Conservation (phyloP, 1,140 invertebrate species). For the Leguminivora glycinivorella region DNA sequence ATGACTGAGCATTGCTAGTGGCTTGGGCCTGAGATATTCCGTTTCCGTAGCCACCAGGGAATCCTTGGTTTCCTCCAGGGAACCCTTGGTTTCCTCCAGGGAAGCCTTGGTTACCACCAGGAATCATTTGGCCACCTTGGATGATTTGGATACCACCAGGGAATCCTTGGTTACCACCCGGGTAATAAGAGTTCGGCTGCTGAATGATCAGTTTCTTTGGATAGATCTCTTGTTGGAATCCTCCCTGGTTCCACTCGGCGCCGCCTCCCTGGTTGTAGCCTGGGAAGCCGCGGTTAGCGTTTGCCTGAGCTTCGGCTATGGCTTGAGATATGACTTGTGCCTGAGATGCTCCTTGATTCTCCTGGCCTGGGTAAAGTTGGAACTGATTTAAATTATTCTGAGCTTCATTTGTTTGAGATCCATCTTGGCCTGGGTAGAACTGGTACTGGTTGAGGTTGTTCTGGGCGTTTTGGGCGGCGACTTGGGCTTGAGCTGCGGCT, state of each 20-base stretch:
- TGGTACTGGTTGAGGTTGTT: background rate
- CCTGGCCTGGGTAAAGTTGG: background rate
- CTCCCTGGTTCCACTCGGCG: background rate
- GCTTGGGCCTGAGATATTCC: background rate
- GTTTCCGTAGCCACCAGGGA: too few species aligned
- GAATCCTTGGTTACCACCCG: background rate
- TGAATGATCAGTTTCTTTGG: background rate
- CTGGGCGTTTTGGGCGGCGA: background rate
- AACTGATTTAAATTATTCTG: background rate
- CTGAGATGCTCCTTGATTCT: constrained; percentile 23
- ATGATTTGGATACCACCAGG: background rate
- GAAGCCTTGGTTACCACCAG: background rate
- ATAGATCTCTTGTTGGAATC: background rate
- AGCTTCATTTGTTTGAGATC: background rate
- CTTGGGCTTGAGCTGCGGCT: background rate
- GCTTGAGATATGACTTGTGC: constrained; percentile 31
- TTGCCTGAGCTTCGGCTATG: constrained; percentile 33
- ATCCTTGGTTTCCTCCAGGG: background rate
- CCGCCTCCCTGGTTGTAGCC: background rate
- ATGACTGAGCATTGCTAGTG: background rate
- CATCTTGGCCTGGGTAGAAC: background rate
- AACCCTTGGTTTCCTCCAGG: background rate
- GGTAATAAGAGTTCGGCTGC: background rate
- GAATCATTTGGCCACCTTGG: background rate
- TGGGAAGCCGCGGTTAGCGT: background rate